A percentile compares a stretch with the other conserved stretches of the same genome.
Conservation (phyloP, 92 coral and sea anemone genomes). For the Zoanthus gigantus region DNA sequence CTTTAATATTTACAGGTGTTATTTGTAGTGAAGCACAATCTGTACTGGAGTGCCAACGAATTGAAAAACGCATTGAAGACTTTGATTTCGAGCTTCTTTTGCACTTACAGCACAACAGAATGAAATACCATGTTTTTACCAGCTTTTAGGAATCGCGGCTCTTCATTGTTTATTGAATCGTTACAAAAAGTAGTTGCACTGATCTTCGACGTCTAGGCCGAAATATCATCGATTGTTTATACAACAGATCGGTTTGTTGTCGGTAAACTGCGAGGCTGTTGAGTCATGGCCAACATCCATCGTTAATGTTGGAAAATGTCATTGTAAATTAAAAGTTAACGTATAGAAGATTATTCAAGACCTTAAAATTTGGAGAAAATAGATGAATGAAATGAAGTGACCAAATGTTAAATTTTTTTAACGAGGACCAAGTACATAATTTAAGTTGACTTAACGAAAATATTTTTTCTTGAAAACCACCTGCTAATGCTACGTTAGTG, state of each 20-base stretch:
- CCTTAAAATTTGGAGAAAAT: background rate
- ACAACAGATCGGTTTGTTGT: background rate
- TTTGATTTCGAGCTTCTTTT: background rate
- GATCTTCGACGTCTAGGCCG: background rate
- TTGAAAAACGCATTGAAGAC: background rate
- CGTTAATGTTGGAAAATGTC: background rate
- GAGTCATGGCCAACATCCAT: background rate
- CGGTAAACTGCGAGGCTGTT: background rate
- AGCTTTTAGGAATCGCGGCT: background rate
- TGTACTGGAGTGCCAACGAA: background rate
- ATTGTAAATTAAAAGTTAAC: background rate
- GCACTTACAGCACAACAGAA: background rate
- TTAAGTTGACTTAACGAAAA: background rate
- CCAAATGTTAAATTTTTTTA: background rate
- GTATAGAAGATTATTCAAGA: background rate
- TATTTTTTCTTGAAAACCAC: too few species aligned
- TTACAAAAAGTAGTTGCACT: too few species aligned
- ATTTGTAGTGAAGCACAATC: background rate
- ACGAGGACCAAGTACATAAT: background rate
- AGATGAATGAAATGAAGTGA: background rate
- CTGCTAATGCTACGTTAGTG: too few species aligned
- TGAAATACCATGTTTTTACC: background rate
- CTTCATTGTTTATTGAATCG: too few species aligned
- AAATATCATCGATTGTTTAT: background rate
- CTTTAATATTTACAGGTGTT: background rate